Percentiles rank a stretch among this genome's conserved stretches.
Evolutionary conservation across 2,113 vertebrate species (phyloP).

Genomic region (Albula goreensis): DNA sequence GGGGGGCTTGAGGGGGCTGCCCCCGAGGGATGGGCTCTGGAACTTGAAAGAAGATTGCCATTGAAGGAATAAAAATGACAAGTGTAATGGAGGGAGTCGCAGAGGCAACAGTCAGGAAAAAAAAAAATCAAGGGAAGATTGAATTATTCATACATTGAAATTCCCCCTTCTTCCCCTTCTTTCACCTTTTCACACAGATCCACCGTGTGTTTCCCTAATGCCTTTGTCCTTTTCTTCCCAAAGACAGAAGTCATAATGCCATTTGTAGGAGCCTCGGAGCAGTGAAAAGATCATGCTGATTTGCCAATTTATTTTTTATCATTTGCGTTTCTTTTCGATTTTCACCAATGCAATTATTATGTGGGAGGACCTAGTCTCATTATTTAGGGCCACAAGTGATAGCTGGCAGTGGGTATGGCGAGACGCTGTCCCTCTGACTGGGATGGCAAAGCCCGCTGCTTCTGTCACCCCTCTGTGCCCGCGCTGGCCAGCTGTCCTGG

Average conservation of each 20-base stretch:
- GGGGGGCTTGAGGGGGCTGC: conserved; percentile 36
- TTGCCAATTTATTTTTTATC: conserved; percentile 61
- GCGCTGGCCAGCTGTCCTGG: not conserved
- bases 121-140: conserved; percentile 74
- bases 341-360: conserved; percentile 69
- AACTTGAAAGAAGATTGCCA: conserved; percentile 71
- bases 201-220: conserved; percentile 81
- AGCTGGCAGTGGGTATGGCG: conserved; percentile 75
- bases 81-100: conserved; percentile 71
- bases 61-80: conserved; percentile 84
- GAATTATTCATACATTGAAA: conserved; percentile 87
- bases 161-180: conserved; percentile 76
- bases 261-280: conserved; percentile 76
- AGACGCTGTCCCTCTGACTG: conserved; percentile 64
- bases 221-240: conserved; percentile 52
- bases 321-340: conserved; percentile 45
- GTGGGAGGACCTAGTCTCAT: conserved; percentile 55
- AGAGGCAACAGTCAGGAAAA: conserved; percentile 74
- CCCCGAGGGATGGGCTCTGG: conserved; percentile 72
- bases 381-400: conserved; percentile 72
- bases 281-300: conserved; percentile 71
- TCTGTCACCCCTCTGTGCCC: conserved; percentile 50
- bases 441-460: conserved; percentile 56
- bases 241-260: conserved; percentile 78
- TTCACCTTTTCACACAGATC: conserved; percentile 81